Evolutionary conservation across 2,888 invertebrate genomes (phyloP).

Genomic region (Linyphia triangularis): DNA sequence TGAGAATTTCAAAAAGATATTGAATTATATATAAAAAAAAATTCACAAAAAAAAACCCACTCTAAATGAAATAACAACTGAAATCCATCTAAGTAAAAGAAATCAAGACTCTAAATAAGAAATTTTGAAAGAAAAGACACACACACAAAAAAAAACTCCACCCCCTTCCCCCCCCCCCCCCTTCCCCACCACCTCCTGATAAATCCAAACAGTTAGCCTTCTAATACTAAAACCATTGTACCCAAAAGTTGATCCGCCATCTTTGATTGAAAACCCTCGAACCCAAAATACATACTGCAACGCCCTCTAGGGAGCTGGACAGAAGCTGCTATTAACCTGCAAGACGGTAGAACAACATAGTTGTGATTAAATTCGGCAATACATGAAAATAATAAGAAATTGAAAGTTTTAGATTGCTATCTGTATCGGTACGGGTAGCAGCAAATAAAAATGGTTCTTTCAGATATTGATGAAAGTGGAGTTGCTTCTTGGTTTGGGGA

Average conservation of each 20-base stretch:
- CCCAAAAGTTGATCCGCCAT: constrained; percentile 55
- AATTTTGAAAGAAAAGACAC: not conserved
- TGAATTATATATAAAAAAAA: not conserved
- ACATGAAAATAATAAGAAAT: constrained; percentile 46
- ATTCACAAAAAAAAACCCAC: not conserved
- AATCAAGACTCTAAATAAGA: not conserved
- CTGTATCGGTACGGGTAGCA: not conserved
- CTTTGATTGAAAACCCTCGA: constrained; percentile 68
- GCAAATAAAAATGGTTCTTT: constrained; percentile 29
- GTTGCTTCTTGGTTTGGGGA: not conserved
- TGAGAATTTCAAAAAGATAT: not conserved
- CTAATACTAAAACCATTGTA: constrained; percentile 58
- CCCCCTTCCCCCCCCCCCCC: constrained; percentile 8
- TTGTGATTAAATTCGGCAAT: constrained; percentile 62
- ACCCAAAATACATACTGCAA: constrained; percentile 17
- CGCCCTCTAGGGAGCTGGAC: constrained; percentile 46
- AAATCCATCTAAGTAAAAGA: not conserved
- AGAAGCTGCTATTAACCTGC: constrained; percentile 61
- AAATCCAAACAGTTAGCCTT: constrained; percentile 69
- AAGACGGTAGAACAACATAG: constrained; percentile 38
- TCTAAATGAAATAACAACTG: not conserved
- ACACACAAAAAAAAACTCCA: constrained; percentile 20
- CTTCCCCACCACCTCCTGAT: constrained; percentile 29
- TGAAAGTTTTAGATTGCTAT: constrained; percentile 60
- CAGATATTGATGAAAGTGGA: constrained; percentile 34